Evolutionary conservation across 2,888 invertebrate genomes (phyloP).

Genomic region (Vesta saturnalis): DNA sequence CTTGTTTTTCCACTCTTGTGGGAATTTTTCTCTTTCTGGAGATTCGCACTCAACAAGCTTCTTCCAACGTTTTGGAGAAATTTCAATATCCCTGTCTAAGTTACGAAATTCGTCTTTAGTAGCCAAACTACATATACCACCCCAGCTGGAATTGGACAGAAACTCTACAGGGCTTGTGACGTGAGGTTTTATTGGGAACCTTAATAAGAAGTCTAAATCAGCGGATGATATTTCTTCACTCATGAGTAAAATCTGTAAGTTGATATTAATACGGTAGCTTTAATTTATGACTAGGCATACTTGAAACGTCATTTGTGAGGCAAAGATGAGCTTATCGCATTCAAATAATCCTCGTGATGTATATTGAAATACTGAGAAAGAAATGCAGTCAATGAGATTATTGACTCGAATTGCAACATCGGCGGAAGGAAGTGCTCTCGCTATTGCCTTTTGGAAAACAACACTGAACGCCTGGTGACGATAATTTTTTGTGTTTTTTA

Average conservation of each 20-base stretch:
- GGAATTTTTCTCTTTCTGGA: slow-evolving; percentile 96
- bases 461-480: slow-evolving; percentile 89
- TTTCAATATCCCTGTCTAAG: slow-evolving; percentile 94
- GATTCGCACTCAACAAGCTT: slow-evolving; percentile 95
- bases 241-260: slow-evolving; percentile 80
- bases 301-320: slow-evolving; percentile 96
- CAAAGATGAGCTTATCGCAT: slow-evolving; percentile 95
- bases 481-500: not conserved
- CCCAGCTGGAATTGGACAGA: slow-evolving; percentile 92
- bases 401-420: slow-evolving; percentile 81
- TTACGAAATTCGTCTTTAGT: slow-evolving; percentile 93
- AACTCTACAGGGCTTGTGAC: slow-evolving; percentile 96
- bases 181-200: slow-evolving; percentile 93
- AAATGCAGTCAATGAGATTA: slow-evolving; percentile 94
- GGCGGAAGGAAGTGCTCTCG: slow-evolving; percentile 83
- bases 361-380: slow-evolving; percentile 94
- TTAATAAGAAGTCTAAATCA: slow-evolving; percentile 91
- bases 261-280: not conserved
- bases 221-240: slow-evolving; percentile 85
- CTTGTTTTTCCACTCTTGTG: slow-evolving; percentile 98
- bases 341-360: slow-evolving; percentile 95
- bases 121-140: slow-evolving; percentile 91
- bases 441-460: slow-evolving; percentile 97
- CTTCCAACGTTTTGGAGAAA: slow-evolving; percentile 96
- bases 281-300: slow-evolving; percentile 60